Percentiles rank a stretch among this genome's conserved stretches.
These are phyloP conservation scores for Nothura maculosa DNA, from an alignment of 2,797 vertebrate species.

Conservation along the genomic window DNA sequence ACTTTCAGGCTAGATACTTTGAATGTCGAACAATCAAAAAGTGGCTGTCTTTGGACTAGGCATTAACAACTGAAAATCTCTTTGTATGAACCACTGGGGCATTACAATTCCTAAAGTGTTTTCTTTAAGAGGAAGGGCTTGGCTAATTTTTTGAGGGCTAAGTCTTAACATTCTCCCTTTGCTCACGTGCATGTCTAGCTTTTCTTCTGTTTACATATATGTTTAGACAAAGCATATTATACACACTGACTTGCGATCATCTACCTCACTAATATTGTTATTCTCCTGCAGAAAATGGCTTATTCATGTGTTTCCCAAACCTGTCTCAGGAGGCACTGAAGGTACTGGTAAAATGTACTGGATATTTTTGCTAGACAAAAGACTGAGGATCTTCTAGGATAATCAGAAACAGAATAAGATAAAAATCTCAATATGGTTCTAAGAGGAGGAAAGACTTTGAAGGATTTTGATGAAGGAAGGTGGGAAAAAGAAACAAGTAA, in stretches of 20 bases:
- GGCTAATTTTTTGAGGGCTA: background rate
- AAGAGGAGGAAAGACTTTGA: background rate
- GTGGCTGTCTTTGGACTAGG: background rate
- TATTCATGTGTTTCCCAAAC: background rate
- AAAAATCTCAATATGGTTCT: background rate
- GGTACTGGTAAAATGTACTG: background rate
- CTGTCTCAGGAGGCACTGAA: background rate
- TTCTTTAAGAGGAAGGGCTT: background rate
- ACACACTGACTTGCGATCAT: background rate
- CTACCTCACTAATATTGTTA: background rate
- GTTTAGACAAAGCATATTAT: background rate
- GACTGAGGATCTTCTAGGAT: background rate
- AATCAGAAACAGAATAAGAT: background rate
- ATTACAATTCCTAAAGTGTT: background rate
- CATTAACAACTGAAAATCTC: background rate
- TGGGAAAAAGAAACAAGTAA: background rate
- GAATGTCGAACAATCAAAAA: background rate
- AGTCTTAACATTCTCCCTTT: background rate
- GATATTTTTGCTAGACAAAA: background rate
- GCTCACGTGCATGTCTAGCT: background rate
- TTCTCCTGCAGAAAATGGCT: background rate
- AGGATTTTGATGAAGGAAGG: background rate
- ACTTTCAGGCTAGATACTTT: slow-evolving; percentile 1
- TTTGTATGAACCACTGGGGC: background rate
- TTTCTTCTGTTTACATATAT: background rate